phyloP scores from a whole-genome alignment of 2,888 invertebrate species.

The Crocallis elinguaria region DNA sequence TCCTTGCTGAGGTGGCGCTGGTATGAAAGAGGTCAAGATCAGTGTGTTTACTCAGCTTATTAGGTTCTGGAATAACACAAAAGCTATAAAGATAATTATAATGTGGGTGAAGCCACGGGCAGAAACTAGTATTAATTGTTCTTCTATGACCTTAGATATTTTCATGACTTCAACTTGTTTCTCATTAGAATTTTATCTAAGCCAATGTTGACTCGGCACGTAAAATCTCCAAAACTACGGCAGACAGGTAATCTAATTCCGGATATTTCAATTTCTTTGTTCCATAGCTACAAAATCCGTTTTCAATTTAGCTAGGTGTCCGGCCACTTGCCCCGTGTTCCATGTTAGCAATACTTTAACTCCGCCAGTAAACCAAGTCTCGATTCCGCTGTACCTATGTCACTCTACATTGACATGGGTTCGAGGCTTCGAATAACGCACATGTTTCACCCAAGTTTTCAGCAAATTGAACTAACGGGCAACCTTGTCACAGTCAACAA shows the following conservation, averaged over 20 bases:
- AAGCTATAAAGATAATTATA: too few species aligned
- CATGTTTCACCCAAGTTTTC: conserved; percentile 27
- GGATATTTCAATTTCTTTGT: conserved; percentile 21
- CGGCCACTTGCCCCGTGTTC: conserved; percentile 21
- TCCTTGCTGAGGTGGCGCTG: too few species aligned
- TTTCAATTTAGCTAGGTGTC: conserved; percentile 30
- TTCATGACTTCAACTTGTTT: too few species aligned
- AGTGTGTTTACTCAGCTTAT: too few species aligned
- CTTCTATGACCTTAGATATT: too few species aligned
- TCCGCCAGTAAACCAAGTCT: conserved; percentile 33
- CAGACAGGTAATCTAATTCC: not conserved
- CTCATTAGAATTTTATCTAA: not conserved
- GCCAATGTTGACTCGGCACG: not conserved
- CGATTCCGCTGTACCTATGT: conserved; percentile 34
- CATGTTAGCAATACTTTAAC: conserved; percentile 38
- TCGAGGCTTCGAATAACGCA: conserved; percentile 35
- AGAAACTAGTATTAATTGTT: too few species aligned
- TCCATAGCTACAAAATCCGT: conserved; percentile 4
- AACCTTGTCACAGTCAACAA: conserved; percentile 9
- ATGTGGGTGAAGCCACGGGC: too few species aligned
- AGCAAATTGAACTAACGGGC: not conserved
- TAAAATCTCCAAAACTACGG: not conserved
- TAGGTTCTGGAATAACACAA: too few species aligned
- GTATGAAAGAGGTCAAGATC: too few species aligned
- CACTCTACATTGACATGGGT: conserved; percentile 42